Conservation (phyloP, 2,888 invertebrate genomes). For the Eupithecia tripunctaria region DNA sequence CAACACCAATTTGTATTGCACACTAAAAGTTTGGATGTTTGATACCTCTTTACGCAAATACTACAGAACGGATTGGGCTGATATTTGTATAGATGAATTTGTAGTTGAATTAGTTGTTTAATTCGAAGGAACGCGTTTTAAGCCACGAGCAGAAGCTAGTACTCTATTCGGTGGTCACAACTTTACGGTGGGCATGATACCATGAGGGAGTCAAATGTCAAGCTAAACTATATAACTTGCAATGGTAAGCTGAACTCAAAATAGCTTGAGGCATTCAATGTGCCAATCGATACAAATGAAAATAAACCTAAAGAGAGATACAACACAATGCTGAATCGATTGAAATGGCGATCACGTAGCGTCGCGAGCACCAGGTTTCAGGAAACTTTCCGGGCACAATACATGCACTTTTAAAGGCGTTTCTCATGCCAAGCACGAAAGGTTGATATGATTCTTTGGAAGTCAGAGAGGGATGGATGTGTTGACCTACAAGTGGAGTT, state of each 20-base stretch:
- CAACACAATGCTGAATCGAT: slow-evolving; percentile 8
- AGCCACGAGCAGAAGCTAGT: neutral
- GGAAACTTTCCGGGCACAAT: slow-evolving; percentile 27
- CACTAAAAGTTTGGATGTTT: neutral
- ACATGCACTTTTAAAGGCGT: slow-evolving; percentile 21
- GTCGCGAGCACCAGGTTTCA: slow-evolving; percentile 20
- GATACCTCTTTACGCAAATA: neutral
- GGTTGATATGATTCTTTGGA: neutral
- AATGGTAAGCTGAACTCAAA: neutral
- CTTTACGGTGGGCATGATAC: neutral
- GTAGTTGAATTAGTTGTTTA: too few species aligned
- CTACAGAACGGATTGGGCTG: neutral
- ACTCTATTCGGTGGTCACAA: neutral
- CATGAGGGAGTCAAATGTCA: neutral
- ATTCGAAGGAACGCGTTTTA: neutral
- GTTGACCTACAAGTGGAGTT: neutral
- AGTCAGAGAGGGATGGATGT: slow-evolving; percentile 1
- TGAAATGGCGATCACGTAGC: slow-evolving; percentile 28
- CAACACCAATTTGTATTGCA: neutral
- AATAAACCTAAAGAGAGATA: slow-evolving; percentile 7
- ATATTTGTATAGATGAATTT: neutral
- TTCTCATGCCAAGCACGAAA: slow-evolving; percentile 2
- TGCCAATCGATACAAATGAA: slow-evolving; percentile 3
- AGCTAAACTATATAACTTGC: neutral
- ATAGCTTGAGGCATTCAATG: neutral